Base-by-base conservation (phyloP, 2,113 vertebrate species). In the Rhipidura dahli region DNA sequence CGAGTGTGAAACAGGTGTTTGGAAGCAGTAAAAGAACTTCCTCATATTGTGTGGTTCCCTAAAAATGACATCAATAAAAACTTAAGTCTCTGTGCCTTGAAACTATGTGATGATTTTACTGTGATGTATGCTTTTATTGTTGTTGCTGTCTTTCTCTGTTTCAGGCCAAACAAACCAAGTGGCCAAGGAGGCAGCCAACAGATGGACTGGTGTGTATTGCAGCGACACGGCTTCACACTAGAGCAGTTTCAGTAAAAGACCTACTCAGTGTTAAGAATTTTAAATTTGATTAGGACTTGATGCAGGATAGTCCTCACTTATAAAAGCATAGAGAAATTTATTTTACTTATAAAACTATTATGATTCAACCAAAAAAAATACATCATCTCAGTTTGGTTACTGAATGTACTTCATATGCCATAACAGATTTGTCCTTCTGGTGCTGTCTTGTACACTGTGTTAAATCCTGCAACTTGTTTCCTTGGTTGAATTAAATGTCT, bases 141-240 rank as follows among this genome's bases (percentile, higher is more conserved):
- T 64, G 24, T 9, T 83, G 71, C 42, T 79, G 63, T 89, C 93
- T 77, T 93, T 77, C 86, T 95, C 37, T 94, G 68, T 98, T 97
- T 60, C 97, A 99, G 99, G 98, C 86, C 98, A 99, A 94, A 97
- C 98, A 87, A 99, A 99, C 96, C 97, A 97, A 93, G 95, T 98
- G 22, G 99, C 99, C 69, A 99, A 99, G 97, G 99, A 99, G 60
- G 99, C 99, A 24, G 99, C 98, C 72, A 99, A 99, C 60, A 98
- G 99, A 93, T 99, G 99, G 99, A 99, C 99, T 81, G 99, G 99
- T 99, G 84, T 78, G 60, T 69, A 66, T 91, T 91, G 65, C n/a
- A 63, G 50, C 57, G 44, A 40, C 7, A 26, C 22, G 44, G 51
- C 73, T 91, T 83, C 61, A 70, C n/a, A 35, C 47, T 56, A 31